Percentiles rank a stretch among this genome's conserved stretches.
phyloP scores from a whole-genome alignment of 2,888 invertebrate species.

The Nymphalis polychloros region DNA sequence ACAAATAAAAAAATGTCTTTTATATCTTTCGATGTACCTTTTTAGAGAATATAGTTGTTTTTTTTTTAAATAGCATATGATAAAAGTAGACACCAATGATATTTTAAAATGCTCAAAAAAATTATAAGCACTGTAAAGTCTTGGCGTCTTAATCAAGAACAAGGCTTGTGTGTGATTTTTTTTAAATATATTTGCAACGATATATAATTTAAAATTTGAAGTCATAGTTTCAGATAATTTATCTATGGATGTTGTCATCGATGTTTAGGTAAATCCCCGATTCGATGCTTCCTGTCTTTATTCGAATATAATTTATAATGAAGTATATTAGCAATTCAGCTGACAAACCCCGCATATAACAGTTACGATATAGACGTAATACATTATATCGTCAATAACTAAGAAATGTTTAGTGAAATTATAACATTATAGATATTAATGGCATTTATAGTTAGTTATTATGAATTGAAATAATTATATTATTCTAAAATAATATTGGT shows the following conservation, averaged over 20 bases:
- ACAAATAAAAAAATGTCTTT: background rate
- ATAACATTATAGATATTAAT: constrained; percentile 71
- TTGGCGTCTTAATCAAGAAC: background rate
- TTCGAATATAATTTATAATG: background rate
- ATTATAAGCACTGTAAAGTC: background rate
- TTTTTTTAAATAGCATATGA: constrained; percentile 14
- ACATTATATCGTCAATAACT: constrained; percentile 58
- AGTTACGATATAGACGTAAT: constrained; percentile 58
- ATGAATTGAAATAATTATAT: constrained; percentile 82
- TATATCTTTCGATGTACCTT: constrained; percentile 1
- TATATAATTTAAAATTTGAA: too few species aligned
- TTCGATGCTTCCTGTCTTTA: background rate
- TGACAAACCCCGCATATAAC: constrained; percentile 39
- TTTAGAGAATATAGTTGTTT: background rate
- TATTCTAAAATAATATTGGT: constrained; percentile 80
- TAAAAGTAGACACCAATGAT: constrained; percentile 18
- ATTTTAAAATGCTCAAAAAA: constrained; percentile 23
- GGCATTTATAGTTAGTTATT: constrained; percentile 82
- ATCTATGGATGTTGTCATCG: background rate
- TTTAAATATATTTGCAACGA: background rate
- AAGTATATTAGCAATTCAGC: constrained; percentile 10
- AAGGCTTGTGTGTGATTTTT: background rate
- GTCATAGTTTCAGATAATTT: background rate
- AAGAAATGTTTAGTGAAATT: constrained; percentile 68
- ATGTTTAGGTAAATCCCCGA: background rate